phyloP scores from a whole-genome alignment of 2,113 vertebrate species.

The Cyphomyrus discorhynchus region DNA sequence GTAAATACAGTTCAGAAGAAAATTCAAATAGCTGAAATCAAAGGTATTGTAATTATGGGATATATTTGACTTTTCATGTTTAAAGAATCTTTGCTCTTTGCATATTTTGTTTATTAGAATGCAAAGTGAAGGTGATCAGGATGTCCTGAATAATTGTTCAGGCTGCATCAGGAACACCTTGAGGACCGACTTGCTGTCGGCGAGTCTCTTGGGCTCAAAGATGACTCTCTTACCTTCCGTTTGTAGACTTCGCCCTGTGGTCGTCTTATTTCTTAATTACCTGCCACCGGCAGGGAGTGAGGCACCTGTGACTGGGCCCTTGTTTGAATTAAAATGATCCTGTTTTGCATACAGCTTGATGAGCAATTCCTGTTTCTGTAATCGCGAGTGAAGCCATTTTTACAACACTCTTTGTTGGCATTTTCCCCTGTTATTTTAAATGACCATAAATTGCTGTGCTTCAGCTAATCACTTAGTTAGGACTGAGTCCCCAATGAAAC shows the following conservation, averaged over 20 bases:
- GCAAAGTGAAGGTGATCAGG: not conserved
- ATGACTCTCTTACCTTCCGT: not conserved
- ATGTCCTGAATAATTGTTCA: not conserved
- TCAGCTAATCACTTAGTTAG: not conserved
- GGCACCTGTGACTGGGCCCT: not conserved
- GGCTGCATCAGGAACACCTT: not conserved
- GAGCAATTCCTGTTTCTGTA: not conserved
- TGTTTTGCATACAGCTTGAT: not conserved
- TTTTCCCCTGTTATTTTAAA: not conserved
- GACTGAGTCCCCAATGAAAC: not conserved
- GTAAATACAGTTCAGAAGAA: not conserved
- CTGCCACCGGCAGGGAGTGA: not conserved
- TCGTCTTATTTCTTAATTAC: not conserved
- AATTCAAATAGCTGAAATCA: not conserved
- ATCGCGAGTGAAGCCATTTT: not conserved
- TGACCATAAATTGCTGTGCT: not conserved
- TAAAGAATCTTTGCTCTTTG: not conserved
- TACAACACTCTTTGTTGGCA: not conserved
- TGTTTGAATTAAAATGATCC: not conserved
- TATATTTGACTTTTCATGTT: not conserved
- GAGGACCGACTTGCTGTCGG: not conserved
- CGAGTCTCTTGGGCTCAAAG: not conserved
- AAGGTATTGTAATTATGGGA: not conserved
- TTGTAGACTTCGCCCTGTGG: not conserved
- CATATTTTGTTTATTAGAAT: not conserved